Evolutionary conservation across 2,888 invertebrate genomes (phyloP), one percentile per base, ranked within the genome.

Genomic region (Nymphalis c-album): DNA sequence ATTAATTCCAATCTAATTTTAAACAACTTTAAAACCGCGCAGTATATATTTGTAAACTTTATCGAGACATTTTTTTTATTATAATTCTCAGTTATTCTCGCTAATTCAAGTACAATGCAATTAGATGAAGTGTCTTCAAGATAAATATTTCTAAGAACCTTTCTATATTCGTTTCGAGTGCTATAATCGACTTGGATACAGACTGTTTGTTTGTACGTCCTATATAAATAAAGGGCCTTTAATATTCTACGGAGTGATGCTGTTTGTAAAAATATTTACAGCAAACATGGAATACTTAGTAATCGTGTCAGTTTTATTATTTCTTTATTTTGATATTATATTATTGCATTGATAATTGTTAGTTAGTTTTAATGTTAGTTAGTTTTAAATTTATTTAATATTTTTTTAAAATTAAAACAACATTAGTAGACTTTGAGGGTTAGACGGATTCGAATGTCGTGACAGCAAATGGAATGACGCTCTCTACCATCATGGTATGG

Each of bases 221-320:
- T 73, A 63, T 63, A 60, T 64, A 73, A 73, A 73, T 71, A 73
- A 20, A 40, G 58, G 48, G 16, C 64, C 66, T 67, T 72, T 68
- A 69, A 71, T 72, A 73, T 69, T 63, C 60, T 40, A 53, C 46
- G 55, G 2, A 40, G 40, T 26, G 48, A 50, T 46, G 55, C 40
- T n/a, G 68, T 61, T 70, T 71, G 62, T 51, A 61, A 68, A 66
- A 72, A 70, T 68, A 70, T 72, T 70, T 59, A 64, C 59, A 47
- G 57, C 22, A 62, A 64, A 68, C 63, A 63, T 58, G 47, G 50
- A 31, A 47, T 60, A 55, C 59, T 63, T 63, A 64, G 68, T 64
- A 68, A 64, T 66, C 35, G 55, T 50, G 50, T 18, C 57, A 62
- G 17, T 55, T 40, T 65, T 35, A 45, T 48, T 46, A 53, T 67